Percentiles rank a stretch among this genome's conserved stretches.
Conservation (phyloP, 37 sponge, comb jelly and placozoan species). For the Halisarca cf. caerulea region DNA sequence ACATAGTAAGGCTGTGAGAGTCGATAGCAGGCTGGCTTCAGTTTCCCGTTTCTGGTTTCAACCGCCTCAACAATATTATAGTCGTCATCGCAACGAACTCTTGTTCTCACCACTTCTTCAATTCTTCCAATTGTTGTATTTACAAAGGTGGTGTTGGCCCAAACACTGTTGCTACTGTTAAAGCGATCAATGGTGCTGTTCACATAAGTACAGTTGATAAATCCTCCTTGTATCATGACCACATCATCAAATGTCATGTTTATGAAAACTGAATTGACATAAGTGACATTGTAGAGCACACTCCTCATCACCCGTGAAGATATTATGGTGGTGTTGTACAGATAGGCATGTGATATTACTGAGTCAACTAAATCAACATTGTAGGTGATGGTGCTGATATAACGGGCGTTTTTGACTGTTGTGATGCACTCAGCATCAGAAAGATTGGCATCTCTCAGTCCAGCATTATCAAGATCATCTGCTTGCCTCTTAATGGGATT, state of each 20-base stretch:
- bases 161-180: neutral
- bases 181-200: neutral
- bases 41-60: neutral
- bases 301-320: neutral
- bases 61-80: neutral
- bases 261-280: neutral
- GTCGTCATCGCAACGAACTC: neutral
- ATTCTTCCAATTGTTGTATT: neutral
- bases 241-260: neutral
- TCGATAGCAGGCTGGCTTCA: neutral
- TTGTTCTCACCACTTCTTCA: neutral
- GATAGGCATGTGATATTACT: neutral
- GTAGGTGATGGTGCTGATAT: neutral
- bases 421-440: too few relatives aligned
- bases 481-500: too few relatives aligned
- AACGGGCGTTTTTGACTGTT: too few relatives aligned
- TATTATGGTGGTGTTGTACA: neutral
- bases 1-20: neutral
- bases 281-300: conserved; percentile 10
- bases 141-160: neutral
- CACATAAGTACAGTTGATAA: neutral
- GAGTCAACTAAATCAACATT: conserved; percentile 2
- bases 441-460: too few relatives aligned
- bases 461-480: too few relatives aligned
- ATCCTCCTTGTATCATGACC: neutral